Conservation (phyloP, 2,888 invertebrate species). For the Bombyx huttoni region DNA sequence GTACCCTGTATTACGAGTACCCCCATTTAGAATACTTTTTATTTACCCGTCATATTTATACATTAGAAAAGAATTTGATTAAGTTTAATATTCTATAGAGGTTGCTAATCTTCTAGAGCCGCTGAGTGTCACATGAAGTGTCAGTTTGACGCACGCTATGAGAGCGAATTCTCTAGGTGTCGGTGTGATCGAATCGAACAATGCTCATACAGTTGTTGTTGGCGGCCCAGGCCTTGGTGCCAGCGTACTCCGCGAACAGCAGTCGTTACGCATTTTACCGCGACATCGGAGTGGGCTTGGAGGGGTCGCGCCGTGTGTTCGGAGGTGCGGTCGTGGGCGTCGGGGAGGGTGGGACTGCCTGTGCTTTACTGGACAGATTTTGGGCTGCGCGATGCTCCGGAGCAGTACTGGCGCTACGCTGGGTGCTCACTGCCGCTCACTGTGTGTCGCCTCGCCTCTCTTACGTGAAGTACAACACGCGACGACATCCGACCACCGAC, state of each 20-base stretch:
- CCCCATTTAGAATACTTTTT: too few species aligned
- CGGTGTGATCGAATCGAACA: too few species aligned
- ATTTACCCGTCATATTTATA: too few species aligned
- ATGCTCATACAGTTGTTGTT: slow-evolving; percentile 1
- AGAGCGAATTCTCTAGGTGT: too few species aligned
- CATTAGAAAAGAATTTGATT: too few species aligned
- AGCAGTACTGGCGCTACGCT: slow-evolving; percentile 34
- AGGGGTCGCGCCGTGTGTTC: slow-evolving; percentile 36
- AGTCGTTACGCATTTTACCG: slow-evolving; percentile 29
- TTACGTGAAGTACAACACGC: slow-evolving; percentile 44
- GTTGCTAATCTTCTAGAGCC: too few species aligned
- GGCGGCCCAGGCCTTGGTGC: slow-evolving; percentile 5
- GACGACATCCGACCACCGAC: slow-evolving; percentile 17
- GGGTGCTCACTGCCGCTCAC: slow-evolving; percentile 58
- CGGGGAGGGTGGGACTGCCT: slow-evolving; percentile 12
- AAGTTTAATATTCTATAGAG: too few species aligned
- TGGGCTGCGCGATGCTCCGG: slow-evolving; percentile 41
- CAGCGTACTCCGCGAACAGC: slow-evolving; percentile 2
- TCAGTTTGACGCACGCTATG: too few species aligned
- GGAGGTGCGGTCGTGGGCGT: slow-evolving; percentile 27
- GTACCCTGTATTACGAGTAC: too few species aligned
- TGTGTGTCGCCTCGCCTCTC: slow-evolving; percentile 35
- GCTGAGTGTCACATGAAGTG: too few species aligned
- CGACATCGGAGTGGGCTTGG: slow-evolving; percentile 5
- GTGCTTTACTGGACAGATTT: slow-evolving; percentile 43